Percentiles rank a stretch among this genome's conserved stretches.
Conservation (phyloP, 1,140 invertebrate genomes). For the Eriocheir sinensis region DNA sequence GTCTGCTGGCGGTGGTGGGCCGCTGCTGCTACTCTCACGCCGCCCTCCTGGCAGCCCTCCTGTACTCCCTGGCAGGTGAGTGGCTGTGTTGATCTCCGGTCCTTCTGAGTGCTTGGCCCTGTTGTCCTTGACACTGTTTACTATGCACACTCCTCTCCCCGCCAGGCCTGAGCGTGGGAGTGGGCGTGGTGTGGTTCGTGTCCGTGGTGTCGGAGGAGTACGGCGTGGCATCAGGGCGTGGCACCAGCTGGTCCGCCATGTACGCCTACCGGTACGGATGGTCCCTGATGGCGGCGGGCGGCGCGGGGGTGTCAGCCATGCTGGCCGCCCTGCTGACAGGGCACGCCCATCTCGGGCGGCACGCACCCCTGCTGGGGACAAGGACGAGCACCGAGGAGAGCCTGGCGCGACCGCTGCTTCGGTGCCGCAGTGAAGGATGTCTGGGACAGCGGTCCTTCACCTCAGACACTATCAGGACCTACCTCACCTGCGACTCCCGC, state of each 20-base stretch:
- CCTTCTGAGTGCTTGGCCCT: neutral
- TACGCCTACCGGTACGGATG: conserved; percentile 76
- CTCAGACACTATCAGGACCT: conserved; percentile 75
- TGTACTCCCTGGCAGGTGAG: conserved; percentile 72
- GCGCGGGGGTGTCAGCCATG: conserved; percentile 66
- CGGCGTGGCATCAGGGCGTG: conserved; percentile 43
- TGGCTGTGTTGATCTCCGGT: neutral
- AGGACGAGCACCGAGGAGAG: conserved; percentile 57
- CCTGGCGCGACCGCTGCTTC: conserved; percentile 64
- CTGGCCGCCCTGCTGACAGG: conserved; percentile 74
- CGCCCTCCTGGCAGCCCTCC: conserved; percentile 60
- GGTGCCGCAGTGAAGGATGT: conserved; percentile 74
- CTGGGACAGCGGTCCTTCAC: conserved; percentile 73
- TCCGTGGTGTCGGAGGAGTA: conserved; percentile 76
- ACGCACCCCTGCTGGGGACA: conserved; percentile 54
- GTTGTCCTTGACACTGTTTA: neutral
- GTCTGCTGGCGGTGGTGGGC: conserved; percentile 58
- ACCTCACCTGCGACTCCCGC: conserved; percentile 76
- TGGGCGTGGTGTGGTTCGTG: conserved; percentile 77
- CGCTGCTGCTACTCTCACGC: conserved; percentile 73
- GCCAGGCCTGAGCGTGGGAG: conserved; percentile 75
- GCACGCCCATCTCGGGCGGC: conserved; percentile 73
- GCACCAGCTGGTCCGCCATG: conserved; percentile 70
- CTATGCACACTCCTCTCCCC: neutral
- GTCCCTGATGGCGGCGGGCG: conserved; percentile 67